Evolutionary conservation across 1,140 invertebrate genomes (phyloP).

Genomic region (Delia radicum): DNA sequence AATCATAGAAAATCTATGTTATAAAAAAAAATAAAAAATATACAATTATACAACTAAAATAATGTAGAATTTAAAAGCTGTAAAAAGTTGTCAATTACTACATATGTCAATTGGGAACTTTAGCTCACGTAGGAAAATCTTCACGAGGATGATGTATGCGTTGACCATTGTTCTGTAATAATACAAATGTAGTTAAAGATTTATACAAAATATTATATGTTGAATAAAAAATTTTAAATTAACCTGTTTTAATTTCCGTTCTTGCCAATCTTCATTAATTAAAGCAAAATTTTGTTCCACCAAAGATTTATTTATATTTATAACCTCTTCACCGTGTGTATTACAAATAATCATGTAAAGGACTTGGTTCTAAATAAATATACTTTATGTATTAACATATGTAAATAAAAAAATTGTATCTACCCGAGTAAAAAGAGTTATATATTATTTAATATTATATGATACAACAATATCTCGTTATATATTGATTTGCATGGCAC

Average conservation of each 20-base stretch:
- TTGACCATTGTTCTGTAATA: not conserved
- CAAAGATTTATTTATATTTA: conserved; percentile 35
- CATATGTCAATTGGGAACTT: not conserved
- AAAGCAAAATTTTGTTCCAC: conserved; percentile 35
- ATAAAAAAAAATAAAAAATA: not conserved
- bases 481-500: too few relatives aligned
- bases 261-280: conserved; percentile 24
- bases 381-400: too few relatives aligned
- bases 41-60: not conserved
- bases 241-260: not conserved
- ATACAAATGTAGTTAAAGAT: not conserved
- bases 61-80: too few relatives aligned
- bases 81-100: conserved; percentile 1
- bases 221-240: not conserved
- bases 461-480: too few relatives aligned
- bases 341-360: conserved; percentile 40
- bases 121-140: conserved; percentile 27
- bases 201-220: not conserved
- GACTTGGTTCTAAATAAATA: too few relatives aligned
- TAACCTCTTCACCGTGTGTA: not conserved
- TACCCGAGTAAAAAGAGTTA: too few relatives aligned
- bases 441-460: too few relatives aligned
- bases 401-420: too few relatives aligned
- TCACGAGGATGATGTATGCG: conserved; percentile 22
- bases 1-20: conserved; percentile 29